These are phyloP conservation scores for Acholoe squamosa DNA, from an alignment of 2,888 invertebrate species.

Conservation along the genomic window DNA sequence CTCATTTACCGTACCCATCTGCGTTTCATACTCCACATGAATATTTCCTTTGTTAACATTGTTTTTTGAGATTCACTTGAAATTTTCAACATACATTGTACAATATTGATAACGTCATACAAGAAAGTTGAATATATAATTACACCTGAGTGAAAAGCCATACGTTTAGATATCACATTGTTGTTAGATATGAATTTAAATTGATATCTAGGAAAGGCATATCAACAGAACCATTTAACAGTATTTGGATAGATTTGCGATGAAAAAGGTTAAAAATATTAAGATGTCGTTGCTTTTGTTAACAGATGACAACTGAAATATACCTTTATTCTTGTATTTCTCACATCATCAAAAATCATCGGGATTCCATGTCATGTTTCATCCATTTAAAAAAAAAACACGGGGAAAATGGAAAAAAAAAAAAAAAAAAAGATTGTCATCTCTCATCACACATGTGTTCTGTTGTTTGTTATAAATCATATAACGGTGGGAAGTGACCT, in stretches of 20 bases:
- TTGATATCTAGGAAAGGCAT: neutral
- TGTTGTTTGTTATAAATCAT: conserved; percentile 50
- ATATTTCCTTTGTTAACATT: neutral
- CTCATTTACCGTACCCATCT: neutral
- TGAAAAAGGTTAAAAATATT: neutral
- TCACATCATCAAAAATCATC: conserved; percentile 35
- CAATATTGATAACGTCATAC: neutral
- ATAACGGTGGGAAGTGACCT: too few relatives aligned
- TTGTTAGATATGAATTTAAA: neutral
- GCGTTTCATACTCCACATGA: neutral
- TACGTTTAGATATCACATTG: neutral
- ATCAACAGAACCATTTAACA: neutral
- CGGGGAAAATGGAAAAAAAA: too few relatives aligned
- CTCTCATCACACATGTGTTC: conserved; percentile 21
- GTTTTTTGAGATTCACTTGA: conserved; percentile 30
- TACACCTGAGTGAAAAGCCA: neutral
- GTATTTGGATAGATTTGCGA: neutral
- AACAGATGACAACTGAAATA: conserved; percentile 32
- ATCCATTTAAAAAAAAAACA: conserved; percentile 16
- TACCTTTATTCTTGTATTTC: conserved; percentile 23
- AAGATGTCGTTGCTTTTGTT: conserved; percentile 16
- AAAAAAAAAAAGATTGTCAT: conserved; percentile 52
- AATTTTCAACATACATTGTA: neutral
- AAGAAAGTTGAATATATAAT: neutral
- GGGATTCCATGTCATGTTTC: conserved; percentile 12